Conservation (phyloP, 1,140 invertebrate species). For the Periplaneta americana region DNA sequence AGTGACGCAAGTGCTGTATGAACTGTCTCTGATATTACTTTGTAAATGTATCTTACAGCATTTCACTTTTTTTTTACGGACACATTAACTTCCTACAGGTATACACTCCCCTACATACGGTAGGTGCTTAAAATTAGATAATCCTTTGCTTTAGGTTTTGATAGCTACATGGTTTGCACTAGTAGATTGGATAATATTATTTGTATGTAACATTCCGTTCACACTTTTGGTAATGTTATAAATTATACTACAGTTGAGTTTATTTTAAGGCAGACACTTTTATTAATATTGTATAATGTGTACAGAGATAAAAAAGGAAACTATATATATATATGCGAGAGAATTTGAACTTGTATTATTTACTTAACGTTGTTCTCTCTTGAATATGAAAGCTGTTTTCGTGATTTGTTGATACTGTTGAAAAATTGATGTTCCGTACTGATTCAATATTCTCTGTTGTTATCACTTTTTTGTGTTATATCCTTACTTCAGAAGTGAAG, state of each 20-base stretch:
- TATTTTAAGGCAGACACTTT: not conserved
- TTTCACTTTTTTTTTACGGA: not conserved
- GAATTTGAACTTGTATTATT: not conserved
- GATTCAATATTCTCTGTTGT: no score
- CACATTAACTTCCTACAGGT: not conserved
- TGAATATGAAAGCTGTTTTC: not conserved
- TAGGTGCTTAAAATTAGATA: not conserved
- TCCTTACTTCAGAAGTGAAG: no score
- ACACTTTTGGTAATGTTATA: not conserved
- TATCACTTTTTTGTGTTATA: no score
- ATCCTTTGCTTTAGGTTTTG: not conserved
- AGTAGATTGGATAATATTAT: not conserved
- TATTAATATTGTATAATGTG: not conserved
- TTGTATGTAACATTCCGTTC: not conserved
- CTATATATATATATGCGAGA: not conserved
- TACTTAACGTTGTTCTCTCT: not conserved
- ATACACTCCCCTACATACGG: not conserved
- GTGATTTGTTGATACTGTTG: not conserved
- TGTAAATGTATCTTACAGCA: not conserved
- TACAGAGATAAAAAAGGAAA: no score
- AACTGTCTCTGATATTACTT: not conserved
- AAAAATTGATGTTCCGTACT: no score
- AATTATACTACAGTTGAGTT: not conserved
- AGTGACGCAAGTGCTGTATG: not conserved
- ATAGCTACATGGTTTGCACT: not conserved